phyloP scores from a whole-genome alignment of 2,888 invertebrate genomes.

The Orthonychiurus folsomi region DNA sequence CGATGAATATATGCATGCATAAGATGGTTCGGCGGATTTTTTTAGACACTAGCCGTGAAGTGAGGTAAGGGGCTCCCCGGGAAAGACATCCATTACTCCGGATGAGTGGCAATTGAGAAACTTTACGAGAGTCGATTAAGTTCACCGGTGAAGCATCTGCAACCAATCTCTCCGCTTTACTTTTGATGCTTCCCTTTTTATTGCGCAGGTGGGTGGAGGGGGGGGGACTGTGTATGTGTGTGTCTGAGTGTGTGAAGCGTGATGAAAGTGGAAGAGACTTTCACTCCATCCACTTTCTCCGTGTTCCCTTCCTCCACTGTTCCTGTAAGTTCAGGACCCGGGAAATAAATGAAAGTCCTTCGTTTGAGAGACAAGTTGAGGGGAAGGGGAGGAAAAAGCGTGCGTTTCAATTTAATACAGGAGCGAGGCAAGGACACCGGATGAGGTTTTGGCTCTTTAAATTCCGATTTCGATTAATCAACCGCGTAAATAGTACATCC shows the following conservation, averaged over 20 bases:
- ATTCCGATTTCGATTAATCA: conserved; percentile 1
- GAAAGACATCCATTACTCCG: conserved; percentile 21
- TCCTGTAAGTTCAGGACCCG: background rate
- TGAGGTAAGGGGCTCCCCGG: conserved; percentile 1
- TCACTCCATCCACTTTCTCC: background rate
- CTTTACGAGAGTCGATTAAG: conserved; percentile 38
- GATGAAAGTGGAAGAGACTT: background rate
- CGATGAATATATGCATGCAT: background rate
- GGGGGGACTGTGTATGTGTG: background rate
- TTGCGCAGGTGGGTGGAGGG: conserved; percentile 29
- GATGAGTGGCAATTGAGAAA: conserved; percentile 39
- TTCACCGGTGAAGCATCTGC: conserved; percentile 33
- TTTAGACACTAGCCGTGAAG: background rate
- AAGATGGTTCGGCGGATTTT: background rate
- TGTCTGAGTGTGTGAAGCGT: background rate
- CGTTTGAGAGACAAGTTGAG: background rate
- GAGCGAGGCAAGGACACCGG: too few species aligned
- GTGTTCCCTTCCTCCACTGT: background rate
- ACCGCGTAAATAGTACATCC: background rate
- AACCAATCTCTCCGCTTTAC: conserved; percentile 33
- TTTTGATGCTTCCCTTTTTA: conserved; percentile 30
- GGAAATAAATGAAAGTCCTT: background rate
- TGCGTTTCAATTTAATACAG: background rate
- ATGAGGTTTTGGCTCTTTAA: background rate
- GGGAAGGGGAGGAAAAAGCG: background rate